Base-by-base conservation (phyloP, 1,140 invertebrate genomes). In the Drosophila pandora region DNA sequence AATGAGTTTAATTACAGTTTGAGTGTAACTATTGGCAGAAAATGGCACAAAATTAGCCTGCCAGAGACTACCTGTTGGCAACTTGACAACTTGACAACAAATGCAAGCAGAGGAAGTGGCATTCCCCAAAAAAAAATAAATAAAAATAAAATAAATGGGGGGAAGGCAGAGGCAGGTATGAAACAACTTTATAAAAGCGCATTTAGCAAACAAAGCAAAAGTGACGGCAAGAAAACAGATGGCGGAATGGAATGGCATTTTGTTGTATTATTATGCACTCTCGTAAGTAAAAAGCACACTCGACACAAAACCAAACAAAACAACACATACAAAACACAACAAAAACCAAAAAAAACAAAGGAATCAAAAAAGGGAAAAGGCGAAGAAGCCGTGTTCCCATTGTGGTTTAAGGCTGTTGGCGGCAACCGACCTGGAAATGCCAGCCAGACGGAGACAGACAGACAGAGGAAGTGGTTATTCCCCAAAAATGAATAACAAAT, bases 201-300 rank as follows among this genome's bases (percentile, higher is more conserved):
- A 85, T 84, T 84, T 85, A 85, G 67, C 76, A 80, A 84, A 84
- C 80, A 84, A 84, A 80, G 77, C 81, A 76, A 73, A 85, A 76
- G 68, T 80, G 80, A 60, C 65, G 76, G 76, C 58, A 76, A 68
- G 72, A 85, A 80, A 80, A 85, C 80, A 80, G 81, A 84, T 84
- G 80, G 62, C 81, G 75, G 71, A 73, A 80, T 84, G 80, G 72
- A 68, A 76, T 84, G 80, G 62, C 81, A 77, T 85, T 80, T 76
- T 76, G 50, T 64, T 68, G 61, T 76, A 79, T 84, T 63, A 76
- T 76, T 63, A 76, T 76, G 57, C 58, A 62, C 65, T 69, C 41
- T 69, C 50, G 50, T 45, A 37, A 47, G 69, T 72, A 72, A 47
- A 50, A 53, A 37, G 34, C 34, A 37, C 39, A 22, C 25, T 25